Base-by-base conservation (phyloP, 1,140 invertebrate genomes). In the Oryzaephilus surinamensis region DNA sequence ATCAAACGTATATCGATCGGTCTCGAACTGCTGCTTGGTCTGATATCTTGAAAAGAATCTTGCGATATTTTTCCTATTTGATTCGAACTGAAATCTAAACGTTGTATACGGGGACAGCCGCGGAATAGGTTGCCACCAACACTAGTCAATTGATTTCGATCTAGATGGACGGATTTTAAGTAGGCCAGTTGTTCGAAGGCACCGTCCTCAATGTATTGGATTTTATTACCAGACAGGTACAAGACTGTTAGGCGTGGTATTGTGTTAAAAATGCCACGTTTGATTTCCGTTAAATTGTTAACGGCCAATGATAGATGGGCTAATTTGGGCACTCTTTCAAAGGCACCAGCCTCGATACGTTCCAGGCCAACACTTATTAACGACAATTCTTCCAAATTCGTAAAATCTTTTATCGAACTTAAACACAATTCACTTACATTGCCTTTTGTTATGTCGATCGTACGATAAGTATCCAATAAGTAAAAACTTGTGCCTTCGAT, bases 321-420 rank as follows among this genome's bases (percentile, higher is more conserved):
- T 19, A 53, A 37, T 11, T 19, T 32, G 6, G 48, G 48, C 18
- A 51, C 31, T 16, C 48, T 41, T 23, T 41, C 24, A 28, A 53
- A 53, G 7, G 46, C 41, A 5, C 31, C 33, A 3, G 38, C 38
- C 28, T 49, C 20, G 10, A 53, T 51, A 21, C 23, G 23, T 10
- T 45, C 35, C 26, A 53, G 36, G 32, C 50, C 50, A 4, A 41
- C 36, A 19, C 43, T 45, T 8, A 51, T 45, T 7, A 53, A 27
- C 11, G 30, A 27, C 17, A 53, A 26, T 2, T 12, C 18, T 34
- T 49, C 36, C 32, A 51, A 18, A 16, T 23, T 20, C 2, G 30
- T 35, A 18, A 53, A 45, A 24, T 53, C 46, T 41, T 49, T 48
- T 2, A 53, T 38, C 34, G 45, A 45, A 43, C 48, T 45, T 20